These are phyloP conservation scores for Phalanger gymnotis DNA, from an alignment of 2,797 vertebrate species.

Conservation along the genomic window DNA sequence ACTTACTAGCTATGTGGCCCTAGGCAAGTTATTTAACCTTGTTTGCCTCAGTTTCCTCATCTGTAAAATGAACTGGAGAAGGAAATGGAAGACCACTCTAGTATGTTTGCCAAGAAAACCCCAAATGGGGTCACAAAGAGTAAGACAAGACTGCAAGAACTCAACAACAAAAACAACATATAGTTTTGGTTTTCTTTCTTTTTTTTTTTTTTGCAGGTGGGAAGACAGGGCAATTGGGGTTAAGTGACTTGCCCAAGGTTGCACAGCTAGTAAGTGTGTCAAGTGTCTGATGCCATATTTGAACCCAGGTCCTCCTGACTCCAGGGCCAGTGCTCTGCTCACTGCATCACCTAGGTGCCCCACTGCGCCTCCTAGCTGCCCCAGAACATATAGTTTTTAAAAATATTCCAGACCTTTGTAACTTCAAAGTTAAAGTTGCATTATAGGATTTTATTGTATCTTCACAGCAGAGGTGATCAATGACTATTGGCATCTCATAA, in stretches of 20 bases:
- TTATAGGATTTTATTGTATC: slow-evolving; percentile 62
- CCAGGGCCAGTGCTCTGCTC: too few relatives aligned
- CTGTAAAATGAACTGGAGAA: background rate
- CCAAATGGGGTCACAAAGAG: background rate
- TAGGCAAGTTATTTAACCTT: background rate
- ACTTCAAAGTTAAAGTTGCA: slow-evolving; percentile 65
- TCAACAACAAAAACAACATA: background rate
- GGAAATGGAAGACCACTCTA: background rate
- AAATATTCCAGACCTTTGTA: slow-evolving; percentile 62
- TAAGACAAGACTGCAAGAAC: background rate
- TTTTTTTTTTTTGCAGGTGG: too few relatives aligned
- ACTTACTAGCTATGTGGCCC: background rate
- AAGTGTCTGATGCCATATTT: too few relatives aligned
- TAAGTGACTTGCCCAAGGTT: too few relatives aligned
- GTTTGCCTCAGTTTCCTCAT: background rate
- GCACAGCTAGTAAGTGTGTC: too few relatives aligned
- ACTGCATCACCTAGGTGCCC: too few relatives aligned
- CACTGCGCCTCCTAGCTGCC: too few relatives aligned
- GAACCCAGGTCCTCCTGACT: too few relatives aligned
- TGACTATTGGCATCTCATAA: slow-evolving; percentile 65
- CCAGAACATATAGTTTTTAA: slow-evolving; percentile 46
- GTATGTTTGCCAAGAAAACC: background rate
- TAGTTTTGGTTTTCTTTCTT: too few relatives aligned
- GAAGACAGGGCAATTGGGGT: too few relatives aligned
- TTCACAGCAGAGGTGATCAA: slow-evolving; percentile 67